Evolutionary conservation across 2,113 vertebrate species (phyloP).

Genomic region (Mellivora capensis): DNA sequence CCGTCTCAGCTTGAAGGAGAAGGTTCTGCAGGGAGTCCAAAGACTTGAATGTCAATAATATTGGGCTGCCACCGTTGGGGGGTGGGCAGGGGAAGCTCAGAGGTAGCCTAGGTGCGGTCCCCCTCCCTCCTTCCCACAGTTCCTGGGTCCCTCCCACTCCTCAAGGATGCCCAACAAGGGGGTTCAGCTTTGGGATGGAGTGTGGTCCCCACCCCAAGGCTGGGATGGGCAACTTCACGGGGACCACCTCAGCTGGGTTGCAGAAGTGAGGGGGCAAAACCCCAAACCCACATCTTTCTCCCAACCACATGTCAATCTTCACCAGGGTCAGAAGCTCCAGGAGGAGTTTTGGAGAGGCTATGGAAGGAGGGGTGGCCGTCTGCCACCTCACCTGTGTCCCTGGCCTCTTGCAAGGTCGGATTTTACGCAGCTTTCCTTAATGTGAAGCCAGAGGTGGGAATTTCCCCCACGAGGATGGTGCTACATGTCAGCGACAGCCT

Average conservation of each 20-base stretch:
- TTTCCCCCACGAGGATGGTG: rapidly evolving
- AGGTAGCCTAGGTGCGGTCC: background rate
- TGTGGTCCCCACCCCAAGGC: background rate
- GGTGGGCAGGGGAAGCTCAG: background rate
- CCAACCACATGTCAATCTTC: rapidly evolving
- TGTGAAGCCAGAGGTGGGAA: background rate
- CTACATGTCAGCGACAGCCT: background rate
- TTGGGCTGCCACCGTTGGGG: background rate
- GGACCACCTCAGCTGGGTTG: background rate
- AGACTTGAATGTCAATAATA: background rate
- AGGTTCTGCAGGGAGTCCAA: too few relatives aligned
- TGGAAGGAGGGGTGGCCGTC: rapidly evolving
- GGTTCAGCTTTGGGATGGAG: background rate
- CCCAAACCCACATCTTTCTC: background rate
- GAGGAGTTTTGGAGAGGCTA: background rate
- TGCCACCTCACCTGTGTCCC: rapidly evolving
- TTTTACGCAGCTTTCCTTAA: background rate
- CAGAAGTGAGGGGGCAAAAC: background rate
- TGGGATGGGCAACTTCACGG: background rate
- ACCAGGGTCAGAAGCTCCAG: background rate
- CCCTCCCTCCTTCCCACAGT: rapidly evolving
- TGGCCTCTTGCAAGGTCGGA: background rate
- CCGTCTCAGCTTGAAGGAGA: too few relatives aligned
- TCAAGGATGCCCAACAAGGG: background rate
- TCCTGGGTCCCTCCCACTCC: background rate